These are phyloP conservation scores for Plotosus lineatus DNA, from an alignment of 2,113 vertebrate genomes.

Conservation along the genomic window DNA sequence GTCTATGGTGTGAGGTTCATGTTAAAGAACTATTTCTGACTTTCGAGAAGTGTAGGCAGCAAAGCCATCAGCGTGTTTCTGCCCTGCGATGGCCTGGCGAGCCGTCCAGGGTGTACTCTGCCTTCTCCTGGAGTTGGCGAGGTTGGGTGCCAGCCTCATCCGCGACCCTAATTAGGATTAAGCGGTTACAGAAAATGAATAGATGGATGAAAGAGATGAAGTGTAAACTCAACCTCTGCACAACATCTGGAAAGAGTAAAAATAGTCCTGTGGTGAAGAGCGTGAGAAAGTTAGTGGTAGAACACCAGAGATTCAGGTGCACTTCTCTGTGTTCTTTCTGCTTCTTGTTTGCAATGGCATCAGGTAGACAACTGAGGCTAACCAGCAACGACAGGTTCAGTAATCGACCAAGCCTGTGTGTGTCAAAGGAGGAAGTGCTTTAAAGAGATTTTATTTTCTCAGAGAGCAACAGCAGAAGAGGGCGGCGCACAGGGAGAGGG, in stretches of 20 bases:
- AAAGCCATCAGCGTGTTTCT: too few relatives aligned
- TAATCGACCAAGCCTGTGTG: slow-evolving; percentile 45
- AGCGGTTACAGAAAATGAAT: too few relatives aligned
- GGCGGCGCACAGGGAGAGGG: neutral
- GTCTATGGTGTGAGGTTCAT: too few relatives aligned
- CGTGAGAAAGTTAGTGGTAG: slow-evolving; percentile 8
- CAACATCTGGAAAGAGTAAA: neutral
- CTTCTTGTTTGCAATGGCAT: neutral
- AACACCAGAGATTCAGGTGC: neutral
- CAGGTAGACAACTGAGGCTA: slow-evolving; percentile 27
- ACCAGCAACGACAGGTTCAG: slow-evolving; percentile 33
- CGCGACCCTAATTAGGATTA: too few relatives aligned
- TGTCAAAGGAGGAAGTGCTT: slow-evolving; percentile 43
- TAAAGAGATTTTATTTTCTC: slow-evolving; percentile 47
- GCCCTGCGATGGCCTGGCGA: too few relatives aligned
- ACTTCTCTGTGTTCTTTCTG: neutral
- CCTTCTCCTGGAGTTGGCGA: too few relatives aligned
- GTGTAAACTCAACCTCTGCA: neutral
- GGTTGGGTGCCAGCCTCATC: too few relatives aligned
- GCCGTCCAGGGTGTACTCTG: too few relatives aligned
- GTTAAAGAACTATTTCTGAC: too few relatives aligned
- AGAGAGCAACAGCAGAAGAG: neutral
- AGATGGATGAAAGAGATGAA: too few relatives aligned
- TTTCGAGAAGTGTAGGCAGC: too few relatives aligned
- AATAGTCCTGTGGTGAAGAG: neutral